These are phyloP conservation scores for Noctua fimbriata DNA, from an alignment of 2,888 invertebrate species.

Conservation along the genomic window DNA sequence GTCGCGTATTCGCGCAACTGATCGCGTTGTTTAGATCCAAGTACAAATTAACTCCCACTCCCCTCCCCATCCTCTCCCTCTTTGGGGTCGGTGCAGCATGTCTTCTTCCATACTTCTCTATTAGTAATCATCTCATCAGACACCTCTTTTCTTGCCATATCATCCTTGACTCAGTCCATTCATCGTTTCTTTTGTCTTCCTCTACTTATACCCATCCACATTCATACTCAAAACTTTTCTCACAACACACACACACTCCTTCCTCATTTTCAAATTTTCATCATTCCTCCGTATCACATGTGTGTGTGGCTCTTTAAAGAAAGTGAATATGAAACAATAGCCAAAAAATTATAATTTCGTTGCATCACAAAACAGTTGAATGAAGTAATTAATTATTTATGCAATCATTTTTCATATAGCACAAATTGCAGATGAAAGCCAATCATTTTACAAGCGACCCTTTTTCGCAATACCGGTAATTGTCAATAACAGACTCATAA, in stretches of 20 bases:
- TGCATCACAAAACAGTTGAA: background rate
- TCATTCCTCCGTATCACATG: too few relatives aligned
- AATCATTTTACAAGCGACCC: background rate
- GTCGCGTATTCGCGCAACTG: background rate
- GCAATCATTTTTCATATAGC: background rate
- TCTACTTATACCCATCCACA: too few relatives aligned
- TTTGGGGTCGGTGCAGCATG: too few relatives aligned
- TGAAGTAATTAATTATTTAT: background rate
- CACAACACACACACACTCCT: too few relatives aligned
- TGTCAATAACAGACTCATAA: slow-evolving; percentile 29
- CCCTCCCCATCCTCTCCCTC: too few relatives aligned
- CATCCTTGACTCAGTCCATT: too few relatives aligned
- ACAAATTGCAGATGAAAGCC: background rate
- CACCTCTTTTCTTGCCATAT: too few relatives aligned
- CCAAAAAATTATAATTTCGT: background rate
- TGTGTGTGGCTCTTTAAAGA: background rate
- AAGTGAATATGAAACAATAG: background rate
- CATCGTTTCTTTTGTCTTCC: too few relatives aligned
- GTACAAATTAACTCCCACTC: background rate
- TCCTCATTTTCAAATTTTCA: too few relatives aligned
- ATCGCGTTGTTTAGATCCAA: background rate
- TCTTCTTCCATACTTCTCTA: too few relatives aligned
- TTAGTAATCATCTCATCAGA: too few relatives aligned
- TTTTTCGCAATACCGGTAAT: background rate
- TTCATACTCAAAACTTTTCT: too few relatives aligned